Conservation (phyloP, 2,888 invertebrate genomes). For the Oasisia sp. region DNA sequence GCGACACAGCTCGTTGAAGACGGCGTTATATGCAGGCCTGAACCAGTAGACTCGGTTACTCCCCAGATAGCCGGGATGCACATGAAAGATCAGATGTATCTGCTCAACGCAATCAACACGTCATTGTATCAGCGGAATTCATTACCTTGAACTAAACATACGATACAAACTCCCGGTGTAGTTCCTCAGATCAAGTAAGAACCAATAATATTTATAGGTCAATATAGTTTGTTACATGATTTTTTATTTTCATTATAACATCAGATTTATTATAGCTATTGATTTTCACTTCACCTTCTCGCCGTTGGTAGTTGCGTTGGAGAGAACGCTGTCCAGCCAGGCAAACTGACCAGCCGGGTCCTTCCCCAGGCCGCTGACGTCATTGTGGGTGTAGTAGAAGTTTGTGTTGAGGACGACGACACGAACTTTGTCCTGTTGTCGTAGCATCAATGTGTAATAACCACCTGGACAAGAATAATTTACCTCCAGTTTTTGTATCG, state of each 20-base stretch:
- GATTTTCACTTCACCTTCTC: conserved; percentile 77
- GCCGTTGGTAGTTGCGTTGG: conserved; percentile 78
- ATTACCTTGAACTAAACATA: too few relatives aligned
- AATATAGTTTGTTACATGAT: too few relatives aligned
- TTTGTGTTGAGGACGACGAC: conserved; percentile 91
- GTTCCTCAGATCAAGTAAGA: too few relatives aligned
- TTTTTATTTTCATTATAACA: background rate
- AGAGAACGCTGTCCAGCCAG: conserved; percentile 82
- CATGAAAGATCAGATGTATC: conserved; percentile 91
- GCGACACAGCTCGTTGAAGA: conserved; percentile 80
- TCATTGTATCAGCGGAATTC: too few relatives aligned
- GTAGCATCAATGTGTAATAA: conserved; percentile 83
- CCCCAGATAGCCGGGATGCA: conserved; percentile 77
- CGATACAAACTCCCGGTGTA: too few relatives aligned
- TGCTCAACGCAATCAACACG: conserved; percentile 62
- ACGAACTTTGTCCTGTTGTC: conserved; percentile 72
- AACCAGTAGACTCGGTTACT: conserved; percentile 72
- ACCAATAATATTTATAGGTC: too few relatives aligned
- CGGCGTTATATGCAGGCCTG: conserved; percentile 80
- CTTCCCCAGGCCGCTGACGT: conserved; percentile 62
- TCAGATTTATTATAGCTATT: background rate
- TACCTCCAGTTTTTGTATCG: background rate
- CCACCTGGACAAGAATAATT: conserved; percentile 74
- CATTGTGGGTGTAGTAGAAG: conserved; percentile 73
- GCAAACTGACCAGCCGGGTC: conserved; percentile 83